phyloP scores from a whole-genome alignment of 2,113 vertebrate species.

The Heterotis niloticus region DNA sequence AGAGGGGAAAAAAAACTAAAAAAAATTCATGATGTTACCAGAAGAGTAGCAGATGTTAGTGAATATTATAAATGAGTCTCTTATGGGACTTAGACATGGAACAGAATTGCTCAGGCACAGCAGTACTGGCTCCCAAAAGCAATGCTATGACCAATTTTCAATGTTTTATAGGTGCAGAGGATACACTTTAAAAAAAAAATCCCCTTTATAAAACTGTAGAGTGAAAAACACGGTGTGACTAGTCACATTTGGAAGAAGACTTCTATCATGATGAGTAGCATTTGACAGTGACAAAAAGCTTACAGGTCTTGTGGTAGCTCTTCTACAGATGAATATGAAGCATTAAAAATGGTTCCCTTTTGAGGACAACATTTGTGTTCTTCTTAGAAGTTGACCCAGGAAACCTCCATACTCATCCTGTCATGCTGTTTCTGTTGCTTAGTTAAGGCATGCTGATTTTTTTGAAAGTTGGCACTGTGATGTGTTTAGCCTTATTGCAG shows the following conservation, averaged over 20 bases:
- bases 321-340: too few relatives aligned
- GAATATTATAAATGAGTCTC: slow-evolving; percentile 16
- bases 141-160: background rate
- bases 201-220: background rate
- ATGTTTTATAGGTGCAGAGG: background rate
- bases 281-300: too few relatives aligned
- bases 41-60: slow-evolving; percentile 7
- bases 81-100: slow-evolving; percentile 10
- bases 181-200: background rate
- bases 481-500: too few relatives aligned
- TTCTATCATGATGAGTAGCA: too few relatives aligned
- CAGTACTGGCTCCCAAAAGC: background rate
- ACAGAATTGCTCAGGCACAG: slow-evolving; percentile 17
- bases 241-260: too few relatives aligned
- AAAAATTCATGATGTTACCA: background rate
- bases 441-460: too few relatives aligned
- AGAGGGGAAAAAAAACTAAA: background rate
- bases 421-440: background rate
- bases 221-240: too few relatives aligned
- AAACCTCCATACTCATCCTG: background rate
- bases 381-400: background rate
- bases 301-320: too few relatives aligned
- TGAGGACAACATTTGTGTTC: background rate
- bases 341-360: background rate
- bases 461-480: too few relatives aligned